A percentile compares a stretch with the other conserved stretches of the same genome.
These are phyloP conservation scores for Tipula lateralis DNA, from an alignment of 2,888 invertebrate species.

Conservation along the genomic window DNA sequence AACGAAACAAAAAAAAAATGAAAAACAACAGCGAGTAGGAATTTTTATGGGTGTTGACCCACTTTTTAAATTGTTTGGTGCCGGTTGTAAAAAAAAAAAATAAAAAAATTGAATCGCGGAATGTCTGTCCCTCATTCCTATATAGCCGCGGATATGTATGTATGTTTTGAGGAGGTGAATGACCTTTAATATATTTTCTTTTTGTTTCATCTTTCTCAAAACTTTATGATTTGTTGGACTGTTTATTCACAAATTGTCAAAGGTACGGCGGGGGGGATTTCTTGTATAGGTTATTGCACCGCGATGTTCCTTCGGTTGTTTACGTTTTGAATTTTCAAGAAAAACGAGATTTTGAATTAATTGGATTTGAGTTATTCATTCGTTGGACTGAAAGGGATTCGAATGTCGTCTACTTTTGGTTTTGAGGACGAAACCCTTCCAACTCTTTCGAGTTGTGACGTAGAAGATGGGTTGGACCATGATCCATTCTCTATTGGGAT, in stretches of 20 bases:
- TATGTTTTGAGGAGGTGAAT: neutral
- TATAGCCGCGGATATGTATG: neutral
- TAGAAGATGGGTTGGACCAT: too few relatives aligned
- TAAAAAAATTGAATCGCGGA: neutral
- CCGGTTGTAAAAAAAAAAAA: neutral
- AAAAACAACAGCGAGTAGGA: neutral
- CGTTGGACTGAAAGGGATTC: too few relatives aligned
- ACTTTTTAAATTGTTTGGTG: neutral
- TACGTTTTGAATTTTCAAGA: too few relatives aligned
- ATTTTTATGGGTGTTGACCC: neutral
- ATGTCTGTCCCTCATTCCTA: neutral
- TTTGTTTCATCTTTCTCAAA: neutral
- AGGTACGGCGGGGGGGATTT: too few relatives aligned
- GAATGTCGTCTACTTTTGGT: too few relatives aligned
- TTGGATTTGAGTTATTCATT: too few relatives aligned
- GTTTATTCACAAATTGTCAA: neutral
- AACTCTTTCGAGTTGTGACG: too few relatives aligned
- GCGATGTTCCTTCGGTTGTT: too few relatives aligned
- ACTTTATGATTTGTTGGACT: neutral
- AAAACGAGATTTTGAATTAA: too few relatives aligned
- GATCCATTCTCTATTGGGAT: too few relatives aligned
- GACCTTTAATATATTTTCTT: neutral
- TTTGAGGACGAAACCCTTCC: too few relatives aligned
- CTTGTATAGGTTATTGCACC: too few relatives aligned
- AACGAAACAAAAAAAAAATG: neutral